Base-by-base conservation (phyloP, 2,113 vertebrate genomes). In the Archocentrus centrarchus region DNA sequence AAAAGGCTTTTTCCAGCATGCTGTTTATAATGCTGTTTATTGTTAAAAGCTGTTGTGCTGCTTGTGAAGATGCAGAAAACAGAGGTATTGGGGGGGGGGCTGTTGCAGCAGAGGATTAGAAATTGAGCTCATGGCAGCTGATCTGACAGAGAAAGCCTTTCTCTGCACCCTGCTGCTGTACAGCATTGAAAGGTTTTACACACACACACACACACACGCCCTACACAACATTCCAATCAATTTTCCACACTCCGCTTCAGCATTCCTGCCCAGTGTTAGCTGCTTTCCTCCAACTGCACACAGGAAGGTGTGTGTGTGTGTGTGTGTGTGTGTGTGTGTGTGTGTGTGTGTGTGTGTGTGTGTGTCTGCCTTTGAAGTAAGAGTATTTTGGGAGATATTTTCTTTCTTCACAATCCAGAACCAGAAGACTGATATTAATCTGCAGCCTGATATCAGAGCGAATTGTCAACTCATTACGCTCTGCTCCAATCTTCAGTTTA, bases 61-160 rank as follows among this genome's bases (percentile, higher is more conserved):
- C 35, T 64, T 64, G 62, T 15, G 11, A 15, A 5, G 53, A 2
- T 61, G 11, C 8, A 68, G 62, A 41, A 41, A 64, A 55, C 27
- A 73, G 57, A 59, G 58, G 32, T 81, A 15, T 50, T 59, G 30
- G 37, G 3, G 18, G 32, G 32, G 35, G 35, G 24, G 68, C 70
- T 64, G 50, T 30, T 77, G 75, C 86, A 80, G 75, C 39, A 47
- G 18, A 3, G 27, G 84, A 80, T 88, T 91, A 88, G 58, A 57
- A 68, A 59, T 22, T 77, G 63, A 86, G 75, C 76, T 75, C 24
- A 35, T 35, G 82, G 82, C 76, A 87, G 85, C 63, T 87, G 87
- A 91, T 91, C 87, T 59, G 79, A 89, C 82, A 87, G 70, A 85
- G 70, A 85, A 64, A 83, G 79, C 77, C 82, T 89, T 80, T 87